Evolutionary conservation across 1,140 invertebrate genomes (phyloP).

Genomic region (Drosophila orosa): DNA sequence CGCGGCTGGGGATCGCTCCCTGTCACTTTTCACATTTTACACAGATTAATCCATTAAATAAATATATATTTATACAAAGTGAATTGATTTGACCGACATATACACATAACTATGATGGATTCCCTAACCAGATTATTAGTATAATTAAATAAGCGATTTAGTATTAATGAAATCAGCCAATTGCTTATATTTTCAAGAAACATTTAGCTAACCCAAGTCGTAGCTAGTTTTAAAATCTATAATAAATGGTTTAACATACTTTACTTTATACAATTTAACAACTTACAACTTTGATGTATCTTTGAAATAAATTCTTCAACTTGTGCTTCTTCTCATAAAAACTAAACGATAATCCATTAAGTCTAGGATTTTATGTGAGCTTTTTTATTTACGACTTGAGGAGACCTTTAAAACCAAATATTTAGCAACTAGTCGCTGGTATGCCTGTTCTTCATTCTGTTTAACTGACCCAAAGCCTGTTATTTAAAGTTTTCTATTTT

Average conservation of each 20-base stretch:
- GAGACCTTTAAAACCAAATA: background rate
- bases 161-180: too few species aligned
- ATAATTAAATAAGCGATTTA: too few species aligned
- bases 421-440: background rate
- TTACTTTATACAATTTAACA: too few species aligned
- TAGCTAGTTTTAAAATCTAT: too few species aligned
- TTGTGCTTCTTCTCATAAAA: background rate
- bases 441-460: background rate
- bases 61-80: constrained; percentile 22
- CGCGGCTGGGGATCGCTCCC: constrained; percentile 5
- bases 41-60: constrained; percentile 28
- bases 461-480: background rate
- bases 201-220: too few species aligned
- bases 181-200: too few species aligned
- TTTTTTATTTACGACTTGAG: background rate
- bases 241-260: too few species aligned
- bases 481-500: background rate
- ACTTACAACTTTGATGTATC: too few species aligned
- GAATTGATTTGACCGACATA: too few species aligned
- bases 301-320: background rate
- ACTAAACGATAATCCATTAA: background rate
- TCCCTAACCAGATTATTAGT: too few species aligned
- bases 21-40: constrained; percentile 13
- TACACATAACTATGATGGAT: too few species aligned
- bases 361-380: background rate